A percentile compares a stretch with the other conserved stretches of the same genome.
These are phyloP conservation scores for Erebia epiphron DNA, from an alignment of 2,888 invertebrate species.

Conservation along the genomic window DNA sequence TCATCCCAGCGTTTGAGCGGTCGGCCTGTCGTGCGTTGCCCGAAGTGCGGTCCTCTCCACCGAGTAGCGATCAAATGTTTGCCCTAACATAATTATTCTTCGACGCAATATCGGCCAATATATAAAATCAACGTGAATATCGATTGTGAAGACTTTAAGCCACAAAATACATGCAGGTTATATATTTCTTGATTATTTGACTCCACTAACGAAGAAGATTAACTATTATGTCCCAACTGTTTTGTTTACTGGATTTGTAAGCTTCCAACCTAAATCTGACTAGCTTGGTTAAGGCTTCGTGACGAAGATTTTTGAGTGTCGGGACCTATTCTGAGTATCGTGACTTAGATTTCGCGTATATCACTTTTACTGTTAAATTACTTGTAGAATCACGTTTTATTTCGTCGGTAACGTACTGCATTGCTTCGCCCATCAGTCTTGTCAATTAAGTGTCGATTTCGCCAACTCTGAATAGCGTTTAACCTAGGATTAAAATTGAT, in stretches of 20 bases:
- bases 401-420: constrained; percentile 23
- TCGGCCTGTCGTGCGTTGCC: no score
- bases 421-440: constrained; percentile 26
- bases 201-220: not conserved
- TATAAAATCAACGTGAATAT: not conserved
- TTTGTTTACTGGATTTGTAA: constrained; percentile 9
- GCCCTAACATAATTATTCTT: constrained; percentile 17
- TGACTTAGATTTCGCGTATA: constrained; percentile 39
- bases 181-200: not conserved
- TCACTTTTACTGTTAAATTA: constrained; percentile 37
- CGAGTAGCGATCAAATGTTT: constrained; percentile 11
- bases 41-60: no score
- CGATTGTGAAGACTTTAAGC: no score
- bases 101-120: constrained; percentile 3
- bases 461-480: no score
- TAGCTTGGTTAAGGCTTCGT: constrained; percentile 30
- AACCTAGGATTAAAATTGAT: no score
- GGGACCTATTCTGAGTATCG: constrained; percentile 32
- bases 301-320: constrained; percentile 37
- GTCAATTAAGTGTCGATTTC: no score
- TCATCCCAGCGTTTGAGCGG: no score
- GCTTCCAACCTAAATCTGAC: constrained; percentile 25
- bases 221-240: constrained; percentile 14
- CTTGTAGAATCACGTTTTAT: constrained; percentile 36
- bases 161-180: no score